Evolutionary conservation across 2,797 vertebrate species (phyloP).

Genomic region (Pempheris klunzingeri): DNA sequence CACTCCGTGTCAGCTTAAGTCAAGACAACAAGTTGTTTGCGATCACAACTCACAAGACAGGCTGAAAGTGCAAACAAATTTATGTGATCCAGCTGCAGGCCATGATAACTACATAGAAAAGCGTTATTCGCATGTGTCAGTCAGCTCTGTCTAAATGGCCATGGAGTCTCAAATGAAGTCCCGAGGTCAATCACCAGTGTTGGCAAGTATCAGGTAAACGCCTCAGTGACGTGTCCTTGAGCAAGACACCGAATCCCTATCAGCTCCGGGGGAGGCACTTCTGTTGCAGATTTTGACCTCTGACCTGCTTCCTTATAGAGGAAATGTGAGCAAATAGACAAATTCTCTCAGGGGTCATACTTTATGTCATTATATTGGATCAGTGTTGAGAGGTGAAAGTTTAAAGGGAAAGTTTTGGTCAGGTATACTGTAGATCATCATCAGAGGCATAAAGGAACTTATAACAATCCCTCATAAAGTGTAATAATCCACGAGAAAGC

Average conservation of each 20-base stretch:
- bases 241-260: conserved; percentile 21
- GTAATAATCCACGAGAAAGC: neutral
- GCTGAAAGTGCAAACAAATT: neutral
- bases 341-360: neutral
- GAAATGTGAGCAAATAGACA: neutral
- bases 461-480: neutral
- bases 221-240: conserved; percentile 6
- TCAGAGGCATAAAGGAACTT: neutral
- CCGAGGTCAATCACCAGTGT: neutral
- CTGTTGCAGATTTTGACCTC: conserved; percentile 7
- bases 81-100: conserved; percentile 7
- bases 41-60: neutral
- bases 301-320: conserved; percentile 4
- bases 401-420: neutral
- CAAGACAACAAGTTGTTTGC: neutral
- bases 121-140: conserved; percentile 15
- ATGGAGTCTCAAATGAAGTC: no score
- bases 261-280: neutral
- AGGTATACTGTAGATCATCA: neutral
- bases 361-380: neutral
- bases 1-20: neutral
- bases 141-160: neutral
- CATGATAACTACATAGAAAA: neutral
- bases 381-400: neutral
- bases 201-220: neutral